phyloP scores from a whole-genome alignment of 92 coral and sea anemone genomes.

The Palythoa caribaeorum region DNA sequence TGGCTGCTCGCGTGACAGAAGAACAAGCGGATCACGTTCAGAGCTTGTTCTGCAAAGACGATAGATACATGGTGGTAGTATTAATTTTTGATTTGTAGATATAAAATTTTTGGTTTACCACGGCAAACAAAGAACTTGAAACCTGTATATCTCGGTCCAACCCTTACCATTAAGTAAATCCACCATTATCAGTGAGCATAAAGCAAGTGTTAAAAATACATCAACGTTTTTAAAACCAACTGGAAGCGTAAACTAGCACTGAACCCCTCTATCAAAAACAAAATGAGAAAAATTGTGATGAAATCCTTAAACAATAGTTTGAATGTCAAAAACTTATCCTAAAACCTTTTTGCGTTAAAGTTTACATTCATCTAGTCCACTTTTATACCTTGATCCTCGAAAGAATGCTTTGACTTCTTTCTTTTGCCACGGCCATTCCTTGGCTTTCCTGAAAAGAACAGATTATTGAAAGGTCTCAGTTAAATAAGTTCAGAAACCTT shows the following conservation, averaged over 20 bases:
- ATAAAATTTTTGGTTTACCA: no score
- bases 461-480: no score
- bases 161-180: no score
- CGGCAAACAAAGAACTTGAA: no score
- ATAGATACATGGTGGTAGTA: not conserved
- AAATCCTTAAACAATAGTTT: no score
- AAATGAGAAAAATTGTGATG: no score
- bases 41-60: conserved; percentile 75
- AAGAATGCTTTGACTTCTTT: conserved; percentile 89
- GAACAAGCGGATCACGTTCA: conserved; percentile 91
- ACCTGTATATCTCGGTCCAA: no score
- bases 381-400: conserved; percentile 94
- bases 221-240: no score
- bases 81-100: not conserved
- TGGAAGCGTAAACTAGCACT: no score
- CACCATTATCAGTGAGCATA: no score
- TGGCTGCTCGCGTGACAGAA: conserved; percentile 88
- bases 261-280: no score
- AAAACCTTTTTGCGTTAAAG: not conserved
- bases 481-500: not conserved
- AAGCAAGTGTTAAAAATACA: no score
- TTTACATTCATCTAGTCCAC: not conserved
- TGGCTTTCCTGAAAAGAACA: conserved; percentile 70
- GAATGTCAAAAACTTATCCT: not conserved
- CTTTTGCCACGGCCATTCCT: conserved; percentile 91